Evolutionary conservation across 2,797 vertebrate species (phyloP).

Genomic region (Sylvilagus floridanus): DNA sequence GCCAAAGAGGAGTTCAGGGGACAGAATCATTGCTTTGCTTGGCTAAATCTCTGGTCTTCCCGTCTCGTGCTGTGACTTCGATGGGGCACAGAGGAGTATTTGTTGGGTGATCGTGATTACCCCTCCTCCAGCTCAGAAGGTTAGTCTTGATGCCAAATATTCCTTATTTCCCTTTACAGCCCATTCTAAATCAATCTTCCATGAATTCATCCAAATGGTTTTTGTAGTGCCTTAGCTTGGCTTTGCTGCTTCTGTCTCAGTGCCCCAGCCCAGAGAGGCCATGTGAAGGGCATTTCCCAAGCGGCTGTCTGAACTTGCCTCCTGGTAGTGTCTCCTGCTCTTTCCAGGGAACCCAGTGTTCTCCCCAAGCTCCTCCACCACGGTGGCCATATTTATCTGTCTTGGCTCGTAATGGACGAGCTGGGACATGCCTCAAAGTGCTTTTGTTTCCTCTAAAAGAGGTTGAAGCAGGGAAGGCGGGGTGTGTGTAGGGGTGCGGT

Average conservation of each 20-base stretch:
- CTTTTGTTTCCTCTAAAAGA: slow-evolving; percentile 75
- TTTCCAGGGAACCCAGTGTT: not conserved
- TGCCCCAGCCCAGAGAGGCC: not conserved
- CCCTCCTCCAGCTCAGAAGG: slow-evolving; percentile 41
- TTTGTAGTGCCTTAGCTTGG: not conserved
- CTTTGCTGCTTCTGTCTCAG: not conserved
- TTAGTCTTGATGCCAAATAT: slow-evolving; percentile 6
- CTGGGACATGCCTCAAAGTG: slow-evolving; percentile 63
- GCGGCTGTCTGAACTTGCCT: not conserved
- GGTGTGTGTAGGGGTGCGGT: too few relatives aligned
- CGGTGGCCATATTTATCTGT: not conserved
- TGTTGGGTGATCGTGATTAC: not conserved
- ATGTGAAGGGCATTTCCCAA: not conserved
- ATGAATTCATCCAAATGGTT: slow-evolving; percentile 62
- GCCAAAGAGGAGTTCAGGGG: slow-evolving; percentile 49
- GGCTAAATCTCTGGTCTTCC: slow-evolving; percentile 37
- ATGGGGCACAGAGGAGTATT: slow-evolving; percentile 67
- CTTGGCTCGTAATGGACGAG: slow-evolving; percentile 29
- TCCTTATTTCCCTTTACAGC: slow-evolving; percentile 51
- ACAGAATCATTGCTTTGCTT: slow-evolving; percentile 15
- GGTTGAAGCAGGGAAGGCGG: slow-evolving; percentile 61
- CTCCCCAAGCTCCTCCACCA: not conserved
- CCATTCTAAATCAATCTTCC: slow-evolving; percentile 73
- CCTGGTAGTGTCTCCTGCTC: not conserved
- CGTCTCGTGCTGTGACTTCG: not conserved